Evolutionary conservation across 2,888 invertebrate species (phyloP), one percentile per base, ranked within the genome.

Genomic region (Conistra vaccinii): DNA sequence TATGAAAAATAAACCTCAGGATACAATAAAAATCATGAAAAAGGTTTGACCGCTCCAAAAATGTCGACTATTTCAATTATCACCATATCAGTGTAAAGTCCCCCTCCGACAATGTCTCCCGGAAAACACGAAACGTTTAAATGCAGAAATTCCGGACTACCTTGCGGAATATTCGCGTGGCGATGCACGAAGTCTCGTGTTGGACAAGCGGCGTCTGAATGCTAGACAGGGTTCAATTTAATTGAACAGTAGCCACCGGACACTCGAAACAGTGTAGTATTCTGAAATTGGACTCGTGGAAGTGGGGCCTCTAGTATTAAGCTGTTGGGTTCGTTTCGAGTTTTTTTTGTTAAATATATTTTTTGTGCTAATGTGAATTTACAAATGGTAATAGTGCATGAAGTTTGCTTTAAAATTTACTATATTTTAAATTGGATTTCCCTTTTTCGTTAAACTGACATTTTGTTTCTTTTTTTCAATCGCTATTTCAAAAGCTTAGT

Each of bases 201-300:
- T 78, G 63, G 80, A 87, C 87, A 81, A 77, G 77, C 82, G 68
- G 69, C 81, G 68, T 69, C 53, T 72, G 81, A 67, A 76, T 72
- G 77, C 76, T 48, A 70, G 83, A 85, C 86, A 88, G 85, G 86
- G 62, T 81, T 88, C 89, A 90, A 86, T 91, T 90, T 90, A 91
- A 92, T 90, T 90, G 92, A 88, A 92, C 81, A 81, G 84, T 79
- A 80, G 80, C 81, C 55, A 67, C 63, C 60, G 42, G 80, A 74
- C 86, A 89, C 90, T 89, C 78, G 85, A 86, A 86, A 85, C 78
- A 71, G 78, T 87, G 83, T 84, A 88, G 86, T 81, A 77, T 80
- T 74, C 77, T 80, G 77, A 85, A 89, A 90, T 89, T 90, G 90
- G 83, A 86, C 81, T 53, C 42, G 76, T 53, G 67, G 67, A 81